Base-by-base conservation (phyloP, 2,797 vertebrate species). In the Pseudocheirus occidentalis region DNA sequence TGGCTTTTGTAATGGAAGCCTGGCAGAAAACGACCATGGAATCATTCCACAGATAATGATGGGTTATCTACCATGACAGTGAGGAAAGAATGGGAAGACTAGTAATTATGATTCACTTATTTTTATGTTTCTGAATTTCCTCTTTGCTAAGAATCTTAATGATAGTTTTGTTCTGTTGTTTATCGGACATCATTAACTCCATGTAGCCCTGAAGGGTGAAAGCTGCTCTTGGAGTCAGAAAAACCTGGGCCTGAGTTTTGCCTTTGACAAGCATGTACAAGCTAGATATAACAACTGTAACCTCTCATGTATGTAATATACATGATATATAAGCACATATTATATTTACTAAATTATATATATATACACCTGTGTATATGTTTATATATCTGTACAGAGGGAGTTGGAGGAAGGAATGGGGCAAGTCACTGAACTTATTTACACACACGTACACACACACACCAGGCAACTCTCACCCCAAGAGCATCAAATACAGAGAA, bases 61-160 rank as follows among this genome's bases (percentile, higher is more conserved):
- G 93, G 31, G 24, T 31, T 87, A 11, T 89, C 59, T 0, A 4
- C 73, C 54, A 56, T 12, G 54, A 50, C 95, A 54, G 50, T 24
- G 6, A 13, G 56, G 54, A 89, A 93, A 93, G 12, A 62, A 18
- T 14, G 14, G 10, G 81, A 92, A 95, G 7, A 3, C 66, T 50
- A 34, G 24, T 54, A 4, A 73, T 55, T 91, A 18, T 34, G n/a
- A 53, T 91, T 91, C 12, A 7, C 18, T 55, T 90, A 2, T 93
- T 28, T 94, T 91, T 91, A n/a, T 50, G 54, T 53, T 91, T 57
- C 73, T 58, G 24, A 50, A 66, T 92, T 92, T 97, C 57, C 59
- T 95, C 96, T 90, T 46, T 66, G 58, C 54, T 21, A 58, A 91
- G 58, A 95, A 94, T 87, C 54, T 87, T 40, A 90, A 91, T 10